Base-by-base conservation (phyloP, 2,113 vertebrate genomes). In the Herpetotheres cachinnans region DNA sequence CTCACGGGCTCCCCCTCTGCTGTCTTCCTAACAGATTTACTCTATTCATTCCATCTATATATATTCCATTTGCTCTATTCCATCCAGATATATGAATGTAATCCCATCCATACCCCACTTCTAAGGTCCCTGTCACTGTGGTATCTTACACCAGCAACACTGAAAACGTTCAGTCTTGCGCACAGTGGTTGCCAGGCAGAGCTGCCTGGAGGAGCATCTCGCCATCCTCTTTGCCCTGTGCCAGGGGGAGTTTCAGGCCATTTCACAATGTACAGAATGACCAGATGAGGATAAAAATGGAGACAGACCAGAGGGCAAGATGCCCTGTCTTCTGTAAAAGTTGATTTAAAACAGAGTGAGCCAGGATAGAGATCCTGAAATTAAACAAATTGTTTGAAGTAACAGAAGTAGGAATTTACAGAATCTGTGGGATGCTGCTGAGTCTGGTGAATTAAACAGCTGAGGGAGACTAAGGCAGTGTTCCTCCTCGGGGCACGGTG, bases 1-100 rank as follows among this genome's bases (percentile, higher is more conserved):
- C 90, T 97, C 55, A 26, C 54, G 34, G 72, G 90, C 81, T 96
- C 72, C 71, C 90, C 62, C 70, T 85, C 80, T 40, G 90, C 90
- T 83, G 63, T 40, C 61, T 93, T 74, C 88, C 52, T 27, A 90
- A 20, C 52, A 54, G 87, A 67, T 83, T 82, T 77, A 50, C 76
- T 89, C 76, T 74, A 4, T 71, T 89, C 52, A 8, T 58, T 85
- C 62, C n/a, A 18, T 11, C 82, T 80, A 13, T 63, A 1, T 29
- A 5, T 44, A 11, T 67, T 59, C 19, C 8, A 16, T 56, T 59
- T 88, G 67, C 83, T 84, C 82, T n/a, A 3, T 86, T 89, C 86
- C 89, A 58, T 73, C 71, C 67, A 27, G 50, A n/a, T 21, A 12
- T 2, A 13, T 10, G 59, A 16, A 5, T 30, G 47, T 52, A 30